A percentile compares a stretch with the other conserved stretches of the same genome.
These are phyloP conservation scores for Formica selysi DNA, from an alignment of 1,140 invertebrate genomes.

Conservation along the genomic window DNA sequence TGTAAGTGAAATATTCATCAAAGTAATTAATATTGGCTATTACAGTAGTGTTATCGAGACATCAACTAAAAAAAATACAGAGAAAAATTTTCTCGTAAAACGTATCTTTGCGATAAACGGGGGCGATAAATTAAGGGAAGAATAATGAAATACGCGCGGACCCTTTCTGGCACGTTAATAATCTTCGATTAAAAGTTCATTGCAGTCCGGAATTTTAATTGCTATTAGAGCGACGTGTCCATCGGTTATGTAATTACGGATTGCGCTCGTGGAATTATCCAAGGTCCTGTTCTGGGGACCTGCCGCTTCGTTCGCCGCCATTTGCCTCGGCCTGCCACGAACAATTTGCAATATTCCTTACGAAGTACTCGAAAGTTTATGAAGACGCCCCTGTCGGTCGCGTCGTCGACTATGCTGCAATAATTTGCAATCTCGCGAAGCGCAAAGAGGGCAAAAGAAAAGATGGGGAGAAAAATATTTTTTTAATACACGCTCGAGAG, in stretches of 20 bases:
- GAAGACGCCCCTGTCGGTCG: constrained; percentile 29
- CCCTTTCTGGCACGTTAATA: constrained; percentile 57
- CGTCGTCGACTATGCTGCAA: constrained; percentile 39
- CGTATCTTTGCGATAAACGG: constrained; percentile 5
- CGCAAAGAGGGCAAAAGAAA: constrained; percentile 42
- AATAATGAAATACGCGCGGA: constrained; percentile 44
- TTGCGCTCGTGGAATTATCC: constrained; percentile 43
- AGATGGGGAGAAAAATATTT: constrained; percentile 46
- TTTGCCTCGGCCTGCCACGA: constrained; percentile 19
- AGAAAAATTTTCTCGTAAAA: not conserved
- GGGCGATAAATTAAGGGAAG: constrained; percentile 27
- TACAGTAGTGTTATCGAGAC: not conserved
- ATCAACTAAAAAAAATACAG: not conserved
- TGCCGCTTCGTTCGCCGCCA: constrained; percentile 15
- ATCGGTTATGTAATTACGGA: constrained; percentile 71
- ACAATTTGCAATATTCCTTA: constrained; percentile 72
- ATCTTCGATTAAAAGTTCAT: constrained; percentile 73
- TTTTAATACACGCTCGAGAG: constrained; percentile 38
- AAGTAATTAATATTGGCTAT: not conserved
- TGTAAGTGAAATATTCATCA: not conserved
- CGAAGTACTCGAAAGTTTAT: constrained; percentile 64
- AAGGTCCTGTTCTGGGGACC: constrained; percentile 12
- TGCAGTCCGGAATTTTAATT: constrained; percentile 75
- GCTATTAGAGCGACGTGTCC: constrained; percentile 71
- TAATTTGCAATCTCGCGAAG: constrained; percentile 62